Evolutionary conservation across 2,888 invertebrate genomes (phyloP), one percentile per base, ranked within the genome.

Genomic region (Leptogaster cylindrica): DNA sequence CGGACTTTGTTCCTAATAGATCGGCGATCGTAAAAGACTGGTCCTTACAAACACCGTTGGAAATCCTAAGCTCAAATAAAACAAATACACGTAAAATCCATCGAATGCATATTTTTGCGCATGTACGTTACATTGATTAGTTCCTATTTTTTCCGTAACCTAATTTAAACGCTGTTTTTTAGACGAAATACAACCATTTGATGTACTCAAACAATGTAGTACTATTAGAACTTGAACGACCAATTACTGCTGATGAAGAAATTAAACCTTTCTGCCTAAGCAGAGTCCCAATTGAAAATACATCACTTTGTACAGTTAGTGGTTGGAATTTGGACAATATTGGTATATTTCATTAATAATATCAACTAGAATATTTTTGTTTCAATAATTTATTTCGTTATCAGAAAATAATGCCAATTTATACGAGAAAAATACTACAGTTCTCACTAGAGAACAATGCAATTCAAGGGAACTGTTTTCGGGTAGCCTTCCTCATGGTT

Each of bases 381-480:
- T 31, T 31, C 10, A 31, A 31, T 31, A 36, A 12, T 36, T n/a
- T 14, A 10, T 23, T 14, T 14, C n/a, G 16, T 27, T 58, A 28
- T 23, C 25, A 66, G 69, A 63, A 48, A 44, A 66, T 33, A 64
- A 23, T 4, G 36, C 58, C 1, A 58, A 64, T 6, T 69, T 69
- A 33, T 52, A 67, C 50, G 31, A 48, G 5, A 65, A 58, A 8
- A 70, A 70, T 52, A 52, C 68, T 27, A 70, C 86, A 28, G 81
- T 83, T 23, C 82, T 85, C 46, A 83, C 84, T 69, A 77, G 80
- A 14, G 77, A 80, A 7, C 83, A 84, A 72, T 88, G 88, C 73
- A 88, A 88, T 75, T 84, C 86, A 6, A 85, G 85, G 8, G 83
- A 83, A 72, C 85, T 87, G 76, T 88, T 86, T 73, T 84, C 85